Evolutionary conservation across 1,140 invertebrate species (phyloP), one percentile per base, ranked within the genome.

Genomic region (Atta colombica): DNA sequence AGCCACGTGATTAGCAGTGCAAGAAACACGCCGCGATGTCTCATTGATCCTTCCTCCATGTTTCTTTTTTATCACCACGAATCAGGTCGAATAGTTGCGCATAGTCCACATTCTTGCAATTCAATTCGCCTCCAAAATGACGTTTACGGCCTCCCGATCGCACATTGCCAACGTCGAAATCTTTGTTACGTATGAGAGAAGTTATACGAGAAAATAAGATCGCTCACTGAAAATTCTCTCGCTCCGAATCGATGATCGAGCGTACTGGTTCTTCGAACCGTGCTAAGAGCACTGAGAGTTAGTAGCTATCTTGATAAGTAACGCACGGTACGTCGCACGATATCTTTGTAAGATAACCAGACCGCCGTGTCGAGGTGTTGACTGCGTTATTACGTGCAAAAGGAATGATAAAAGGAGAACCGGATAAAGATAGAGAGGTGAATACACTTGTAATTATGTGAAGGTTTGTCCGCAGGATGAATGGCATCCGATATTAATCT

Each of bases 301-400:
- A n/a, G 49, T 69, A 86, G 90, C 90, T 92, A 92, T 92, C 91
- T 92, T 89, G 90, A 89, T 92, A 92, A 91, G 90, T 91, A 91
- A 89, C 88, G 81, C 39, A 68, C 72, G 80, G 82, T 74, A 91
- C 84, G 77, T 66, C 61, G 60, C 61, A 55, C 53, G 90, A 89
- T 91, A 91, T 91, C 90, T 91, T 81, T 16, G 68, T 84, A 69
- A 91, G 90, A 91, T 91, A 91, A 91, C 69, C 71, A 65, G 68
- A 10, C 35, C 66, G 75, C 53, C 28, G 51, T 74, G 58, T 21
- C 53, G 61, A 81, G 31, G 69, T 77, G 87, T 68, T 7, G 63
- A 72, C 75, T 28, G 10, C 78, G 72, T 81, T 91, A 84, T 88
- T 88, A 60, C 5, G 39, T 12, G 74, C 45, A 63, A 78, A 49